These are phyloP conservation scores for Heloderma charlesbogerti DNA, from an alignment of 2,113 vertebrate genomes.

Conservation along the genomic window DNA sequence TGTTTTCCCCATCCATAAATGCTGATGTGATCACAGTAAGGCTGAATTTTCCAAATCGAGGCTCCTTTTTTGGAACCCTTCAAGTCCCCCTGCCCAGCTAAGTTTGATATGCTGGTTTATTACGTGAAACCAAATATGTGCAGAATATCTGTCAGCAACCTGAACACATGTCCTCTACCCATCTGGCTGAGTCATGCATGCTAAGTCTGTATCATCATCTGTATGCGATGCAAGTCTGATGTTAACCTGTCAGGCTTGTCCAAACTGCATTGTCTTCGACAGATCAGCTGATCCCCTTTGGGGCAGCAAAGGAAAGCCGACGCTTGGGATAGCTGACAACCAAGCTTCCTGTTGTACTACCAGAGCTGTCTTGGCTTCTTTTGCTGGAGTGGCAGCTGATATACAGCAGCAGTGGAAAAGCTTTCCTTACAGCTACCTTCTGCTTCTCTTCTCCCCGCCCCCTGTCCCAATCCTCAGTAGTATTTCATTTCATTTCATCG, in stretches of 20 bases:
- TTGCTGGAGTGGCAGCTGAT: background rate
- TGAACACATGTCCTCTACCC: slow-evolving; percentile 47
- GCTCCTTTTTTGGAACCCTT: slow-evolving; percentile 61
- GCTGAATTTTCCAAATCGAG: slow-evolving; percentile 57
- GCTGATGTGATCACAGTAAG: slow-evolving; percentile 32
- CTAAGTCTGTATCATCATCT: slow-evolving; percentile 51
- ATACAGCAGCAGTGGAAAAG: slow-evolving; percentile 31
- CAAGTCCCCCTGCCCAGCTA: slow-evolving; percentile 55
- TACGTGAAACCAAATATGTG: slow-evolving; percentile 61
- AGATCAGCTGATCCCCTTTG: slow-evolving; percentile 25
- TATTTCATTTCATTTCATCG: slow-evolving; percentile 28
- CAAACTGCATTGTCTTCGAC: slow-evolving; percentile 7
- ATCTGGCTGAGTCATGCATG: slow-evolving; percentile 45
- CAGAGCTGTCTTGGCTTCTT: background rate
- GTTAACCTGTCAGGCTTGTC: slow-evolving; percentile 41
- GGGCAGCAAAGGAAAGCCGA: slow-evolving; percentile 3
- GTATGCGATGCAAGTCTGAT: slow-evolving; percentile 14
- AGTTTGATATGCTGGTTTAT: slow-evolving; percentile 64
- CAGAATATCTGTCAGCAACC: slow-evolving; percentile 60
- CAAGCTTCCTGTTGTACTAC: background rate
- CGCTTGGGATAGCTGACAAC: slow-evolving; percentile 8
- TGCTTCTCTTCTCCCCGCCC: background rate
- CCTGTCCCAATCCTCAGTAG: background rate
- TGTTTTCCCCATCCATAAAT: no score
- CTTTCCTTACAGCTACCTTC: background rate